phyloP scores from a whole-genome alignment of 2,888 invertebrate genomes.

The Metacarcinus magister region DNA sequence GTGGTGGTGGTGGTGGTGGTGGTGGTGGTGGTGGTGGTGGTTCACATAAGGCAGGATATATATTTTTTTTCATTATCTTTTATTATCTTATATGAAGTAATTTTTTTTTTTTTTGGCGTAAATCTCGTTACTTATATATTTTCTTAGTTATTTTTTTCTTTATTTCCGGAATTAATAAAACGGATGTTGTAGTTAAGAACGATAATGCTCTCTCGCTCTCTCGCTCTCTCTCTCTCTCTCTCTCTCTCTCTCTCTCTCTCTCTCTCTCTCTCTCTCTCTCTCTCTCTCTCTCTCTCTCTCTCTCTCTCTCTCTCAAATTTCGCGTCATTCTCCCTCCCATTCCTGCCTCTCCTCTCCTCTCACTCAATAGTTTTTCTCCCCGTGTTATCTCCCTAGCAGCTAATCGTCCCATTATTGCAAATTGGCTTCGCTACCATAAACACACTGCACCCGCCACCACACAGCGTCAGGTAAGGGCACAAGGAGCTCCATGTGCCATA shows the following conservation, averaged over 20 bases:
- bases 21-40: neutral
- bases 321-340: neutral
- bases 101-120: neutral
- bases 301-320: neutral
- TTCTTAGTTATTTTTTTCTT: neutral
- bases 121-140: neutral
- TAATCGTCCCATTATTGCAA: slow-evolving; percentile 6
- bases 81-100: neutral
- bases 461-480: neutral
- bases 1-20: neutral
- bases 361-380: neutral
- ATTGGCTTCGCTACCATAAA: slow-evolving; percentile 19
- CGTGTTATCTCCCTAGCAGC: neutral
- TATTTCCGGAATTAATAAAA: neutral
- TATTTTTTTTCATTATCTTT: neutral
- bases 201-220: neutral
- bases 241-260: slow-evolving; percentile 44
- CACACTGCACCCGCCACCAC: neutral
- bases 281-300: slow-evolving; percentile 1
- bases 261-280: slow-evolving; percentile 40
- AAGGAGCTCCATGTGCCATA: neutral
- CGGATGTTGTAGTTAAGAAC: neutral
- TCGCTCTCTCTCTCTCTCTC: neutral
- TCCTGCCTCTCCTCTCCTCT: neutral
- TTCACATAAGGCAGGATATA: neutral